Conservation (phyloP, 2,113 vertebrate species). For the Gulo gulo region DNA sequence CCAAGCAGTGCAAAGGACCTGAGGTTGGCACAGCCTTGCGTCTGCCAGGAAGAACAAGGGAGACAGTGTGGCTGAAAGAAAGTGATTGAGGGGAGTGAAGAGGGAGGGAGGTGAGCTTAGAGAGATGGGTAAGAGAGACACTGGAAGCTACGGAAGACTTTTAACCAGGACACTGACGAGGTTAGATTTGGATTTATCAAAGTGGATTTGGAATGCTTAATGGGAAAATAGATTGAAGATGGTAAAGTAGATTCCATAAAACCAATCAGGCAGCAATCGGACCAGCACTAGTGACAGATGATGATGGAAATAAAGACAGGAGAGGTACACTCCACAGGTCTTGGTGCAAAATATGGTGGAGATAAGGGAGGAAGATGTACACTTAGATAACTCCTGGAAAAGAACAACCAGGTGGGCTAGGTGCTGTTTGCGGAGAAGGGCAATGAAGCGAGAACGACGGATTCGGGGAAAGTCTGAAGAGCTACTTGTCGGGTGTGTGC, state of each 20-base stretch:
- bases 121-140: background rate
- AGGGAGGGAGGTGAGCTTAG: background rate
- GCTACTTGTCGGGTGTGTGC: background rate
- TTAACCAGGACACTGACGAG: background rate
- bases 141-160: background rate
- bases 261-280: background rate
- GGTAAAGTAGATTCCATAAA: background rate
- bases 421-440: background rate
- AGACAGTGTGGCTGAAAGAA: background rate
- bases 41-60: background rate
- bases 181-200: background rate
- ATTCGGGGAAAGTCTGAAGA: background rate
- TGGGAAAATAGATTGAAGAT: background rate
- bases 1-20: background rate
- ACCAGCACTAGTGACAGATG: background rate
- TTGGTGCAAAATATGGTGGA: background rate
- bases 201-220: background rate
- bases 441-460: rapidly evolving
- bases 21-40: too few species aligned
- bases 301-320: background rate
- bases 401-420: background rate
- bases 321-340: background rate
- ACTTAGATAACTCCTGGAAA: background rate
- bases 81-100: rapidly evolving
- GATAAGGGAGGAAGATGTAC: background rate